A percentile compares a stretch with the other conserved stretches of the same genome.
Conservation (phyloP, 2,888 invertebrate genomes). For the Eutolmus rufibarbis region DNA sequence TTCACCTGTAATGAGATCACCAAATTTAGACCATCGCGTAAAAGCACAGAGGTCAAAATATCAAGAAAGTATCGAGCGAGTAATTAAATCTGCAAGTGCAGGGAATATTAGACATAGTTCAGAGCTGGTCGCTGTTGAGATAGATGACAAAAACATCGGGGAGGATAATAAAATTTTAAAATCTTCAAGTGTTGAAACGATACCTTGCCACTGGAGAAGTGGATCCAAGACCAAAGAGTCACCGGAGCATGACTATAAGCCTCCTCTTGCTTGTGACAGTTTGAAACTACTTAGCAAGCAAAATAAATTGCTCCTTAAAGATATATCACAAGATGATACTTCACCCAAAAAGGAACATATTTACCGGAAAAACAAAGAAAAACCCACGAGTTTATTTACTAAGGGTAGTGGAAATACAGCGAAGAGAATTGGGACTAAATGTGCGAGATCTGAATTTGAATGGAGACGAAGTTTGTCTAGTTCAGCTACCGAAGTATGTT, state of each 20-base stretch:
- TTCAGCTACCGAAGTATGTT: slow-evolving; percentile 46
- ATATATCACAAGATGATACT: neutral
- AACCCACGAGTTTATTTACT: slow-evolving; percentile 45
- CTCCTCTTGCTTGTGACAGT: slow-evolving; percentile 58
- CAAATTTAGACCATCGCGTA: slow-evolving; percentile 68
- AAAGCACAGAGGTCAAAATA: slow-evolving; percentile 65
- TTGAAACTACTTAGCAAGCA: slow-evolving; percentile 53
- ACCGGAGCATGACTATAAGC: slow-evolving; percentile 31
- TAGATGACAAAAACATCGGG: neutral
- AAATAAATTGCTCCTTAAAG: neutral
- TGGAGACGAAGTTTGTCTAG: slow-evolving; percentile 44
- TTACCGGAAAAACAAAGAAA: slow-evolving; percentile 58
- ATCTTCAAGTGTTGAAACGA: slow-evolving; percentile 46
- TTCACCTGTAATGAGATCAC: slow-evolving; percentile 71
- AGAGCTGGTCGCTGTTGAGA: neutral
- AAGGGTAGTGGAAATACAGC: slow-evolving; percentile 47
- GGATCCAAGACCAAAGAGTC: slow-evolving; percentile 30
- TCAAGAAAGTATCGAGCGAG: slow-evolving; percentile 64
- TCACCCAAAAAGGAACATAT: slow-evolving; percentile 52
- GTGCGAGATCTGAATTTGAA: slow-evolving; percentile 48
- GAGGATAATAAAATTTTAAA: slow-evolving; percentile 36
- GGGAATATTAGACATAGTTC: slow-evolving; percentile 52
- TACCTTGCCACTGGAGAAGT: slow-evolving; percentile 8
- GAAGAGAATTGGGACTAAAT: slow-evolving; percentile 52
- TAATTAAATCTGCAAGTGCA: slow-evolving; percentile 73